These are phyloP conservation scores for Drosophila paucipuncta DNA, from an alignment of 2,888 invertebrate genomes.

Conservation along the genomic window DNA sequence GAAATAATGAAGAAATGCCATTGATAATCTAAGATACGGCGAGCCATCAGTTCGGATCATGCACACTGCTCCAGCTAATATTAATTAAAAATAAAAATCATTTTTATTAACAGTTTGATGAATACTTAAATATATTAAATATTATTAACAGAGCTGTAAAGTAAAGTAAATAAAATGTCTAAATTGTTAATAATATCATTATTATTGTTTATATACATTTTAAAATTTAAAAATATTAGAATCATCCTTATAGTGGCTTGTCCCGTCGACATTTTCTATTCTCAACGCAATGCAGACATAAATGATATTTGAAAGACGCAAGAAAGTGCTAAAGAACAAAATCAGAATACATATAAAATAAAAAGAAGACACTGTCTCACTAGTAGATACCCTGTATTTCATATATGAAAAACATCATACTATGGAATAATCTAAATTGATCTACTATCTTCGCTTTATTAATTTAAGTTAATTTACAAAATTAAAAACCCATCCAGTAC, in stretches of 20 bases:
- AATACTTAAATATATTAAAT: background rate
- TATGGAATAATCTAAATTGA: background rate
- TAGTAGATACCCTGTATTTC: background rate
- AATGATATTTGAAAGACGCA: constrained; percentile 55
- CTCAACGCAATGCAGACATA: background rate
- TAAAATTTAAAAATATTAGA: no score
- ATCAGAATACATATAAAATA: constrained; percentile 56
- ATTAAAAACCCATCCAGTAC: background rate
- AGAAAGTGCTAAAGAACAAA: constrained; percentile 36
- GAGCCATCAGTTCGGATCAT: constrained; percentile 25
- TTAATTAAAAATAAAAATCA: background rate
- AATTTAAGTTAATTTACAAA: background rate
- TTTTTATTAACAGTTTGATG: background rate
- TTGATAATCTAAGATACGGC: constrained; percentile 24
- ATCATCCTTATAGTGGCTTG: background rate
- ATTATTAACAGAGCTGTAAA: background rate
- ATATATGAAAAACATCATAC: background rate
- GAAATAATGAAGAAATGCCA: constrained; percentile 65
- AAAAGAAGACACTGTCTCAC: background rate
- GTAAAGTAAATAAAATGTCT: background rate
- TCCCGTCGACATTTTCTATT: background rate
- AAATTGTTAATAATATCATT: background rate
- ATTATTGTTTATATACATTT: background rate
- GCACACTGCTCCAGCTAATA: constrained; percentile 2
- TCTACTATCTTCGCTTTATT: background rate